Evolutionary conservation across 2,113 vertebrate species (phyloP).

Genomic region (Regulus satrapa): DNA sequence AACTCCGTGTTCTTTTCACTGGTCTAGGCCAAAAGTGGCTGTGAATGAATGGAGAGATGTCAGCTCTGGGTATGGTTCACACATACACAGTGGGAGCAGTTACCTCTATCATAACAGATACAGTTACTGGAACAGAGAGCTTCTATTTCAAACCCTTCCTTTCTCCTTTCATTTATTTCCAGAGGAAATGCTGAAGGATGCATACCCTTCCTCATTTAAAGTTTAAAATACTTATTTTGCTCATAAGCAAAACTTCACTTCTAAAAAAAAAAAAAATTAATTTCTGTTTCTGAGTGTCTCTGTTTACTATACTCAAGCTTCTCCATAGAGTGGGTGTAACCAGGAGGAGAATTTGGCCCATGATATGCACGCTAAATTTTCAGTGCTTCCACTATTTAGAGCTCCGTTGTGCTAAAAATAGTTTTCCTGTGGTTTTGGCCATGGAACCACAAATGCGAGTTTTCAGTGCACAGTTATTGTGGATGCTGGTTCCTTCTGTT

Average conservation of each 20-base stretch:
- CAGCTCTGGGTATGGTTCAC: not conserved
- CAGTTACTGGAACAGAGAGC: not conserved
- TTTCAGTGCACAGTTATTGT: constrained; percentile 43
- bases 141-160: not conserved
- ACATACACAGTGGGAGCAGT: not conserved
- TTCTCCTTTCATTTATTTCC: not conserved
- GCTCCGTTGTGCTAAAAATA: constrained; percentile 42
- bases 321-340: constrained; percentile 52
- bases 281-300: not conserved
- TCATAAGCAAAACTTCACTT: not conserved
- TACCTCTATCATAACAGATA: not conserved
- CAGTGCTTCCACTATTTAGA: constrained; percentile 59
- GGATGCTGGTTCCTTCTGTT: constrained; percentile 2
- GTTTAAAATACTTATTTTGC: not conserved
- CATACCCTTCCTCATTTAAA: not conserved
- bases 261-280: not conserved
- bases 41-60: not conserved
- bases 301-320: constrained; percentile 5
- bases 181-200: not conserved
- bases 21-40: not conserved
- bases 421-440: constrained; percentile 59
- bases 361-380: constrained; percentile 48
- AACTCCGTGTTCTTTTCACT: not conserved
- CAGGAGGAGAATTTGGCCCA: constrained; percentile 52
- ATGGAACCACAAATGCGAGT: constrained; percentile 46